Base-by-base conservation (phyloP, 2,888 invertebrate genomes). In the Mantis religiosa region DNA sequence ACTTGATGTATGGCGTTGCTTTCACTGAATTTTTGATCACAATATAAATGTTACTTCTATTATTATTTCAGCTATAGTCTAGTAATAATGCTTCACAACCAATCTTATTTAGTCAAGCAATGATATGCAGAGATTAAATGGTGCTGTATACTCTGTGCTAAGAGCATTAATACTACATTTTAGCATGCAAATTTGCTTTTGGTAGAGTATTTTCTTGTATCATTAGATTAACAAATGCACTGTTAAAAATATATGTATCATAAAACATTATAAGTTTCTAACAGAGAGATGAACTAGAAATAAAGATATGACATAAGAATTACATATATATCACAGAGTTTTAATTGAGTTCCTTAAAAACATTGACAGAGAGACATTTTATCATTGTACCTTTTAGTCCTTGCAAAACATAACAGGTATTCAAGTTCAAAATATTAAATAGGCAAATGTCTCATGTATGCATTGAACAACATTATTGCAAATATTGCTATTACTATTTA, bases 251-350 rank as follows among this genome's bases (percentile, higher is more conserved):
- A 71, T 71, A 71, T 41, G 41, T 71, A 71, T 25, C 54, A 71
- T 71, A 71, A 71, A 71, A 71, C 54, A 71, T 71, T 71, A 71
- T 71, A 71, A 71, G 54, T 71, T 71, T 71, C 20, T 20, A 71
- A 71, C 25, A 71, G 54, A 71, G 20, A 71, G 54, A 15, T 71
- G 54, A 71, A 71, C 54, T 71, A 71, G 54, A 71, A 71, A 71
- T 71, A 71, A 71, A 71, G 15, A 20, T 71, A 71, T 71, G 54
- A 71, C 54, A 71, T 71, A 71, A 71, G 54, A 71, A 71, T 71
- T 71, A 71, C 54, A 41, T 86, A 86, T 30, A 81, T 81, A 86
- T 86, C 86, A 86, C 86, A 86, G 86, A 86, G 54, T 28, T 54
- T 54, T 71, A 81, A 86, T 28, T 81, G 81, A 86, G 47, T 85